These are phyloP conservation scores for Gymnoscopelus microlampas DNA, from an alignment of 2,797 vertebrate genomes.

Conservation along the genomic window DNA sequence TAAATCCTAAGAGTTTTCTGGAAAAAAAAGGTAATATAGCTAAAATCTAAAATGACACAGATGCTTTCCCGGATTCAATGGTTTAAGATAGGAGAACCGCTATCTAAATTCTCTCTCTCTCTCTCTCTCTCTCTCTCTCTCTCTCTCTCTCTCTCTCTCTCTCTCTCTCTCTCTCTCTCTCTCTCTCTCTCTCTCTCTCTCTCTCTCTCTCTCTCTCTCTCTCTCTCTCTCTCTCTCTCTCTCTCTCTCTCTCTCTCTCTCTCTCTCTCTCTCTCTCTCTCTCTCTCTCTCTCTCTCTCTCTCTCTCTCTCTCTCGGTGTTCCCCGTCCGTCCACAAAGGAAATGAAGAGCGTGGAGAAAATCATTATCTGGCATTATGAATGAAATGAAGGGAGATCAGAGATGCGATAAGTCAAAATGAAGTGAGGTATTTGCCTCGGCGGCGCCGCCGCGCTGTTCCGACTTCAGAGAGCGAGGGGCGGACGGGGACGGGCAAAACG, in stretches of 20 bases:
- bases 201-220: conserved; percentile 18
- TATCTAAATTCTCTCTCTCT: conserved; percentile 13
- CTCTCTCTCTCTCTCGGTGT: conserved; percentile 12
- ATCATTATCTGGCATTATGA: conserved; percentile 32
- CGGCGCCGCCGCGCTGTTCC: no score
- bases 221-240: conserved; percentile 5
- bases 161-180: conserved; percentile 1
- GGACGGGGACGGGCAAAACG: neutral
- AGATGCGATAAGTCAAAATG: conserved; percentile 21
- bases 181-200: neutral
- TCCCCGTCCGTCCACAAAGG: neutral
- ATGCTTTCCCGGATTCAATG: no score
- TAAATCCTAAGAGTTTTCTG: no score
- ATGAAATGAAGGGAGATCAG: conserved; percentile 12
- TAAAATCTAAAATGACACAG: no score
- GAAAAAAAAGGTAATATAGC: no score
- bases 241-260: conserved; percentile 22
- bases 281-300: conserved; percentile 10
- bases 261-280: conserved; percentile 24
- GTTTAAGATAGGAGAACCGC: conserved; percentile 4
- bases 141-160: conserved; percentile 23
- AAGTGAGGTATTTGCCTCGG: conserved; percentile 1
- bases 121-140: conserved; percentile 15
- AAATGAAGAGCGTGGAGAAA: neutral
- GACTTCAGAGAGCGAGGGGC: neutral